Evolutionary conservation across 2,797 vertebrate species (phyloP).

Genomic region (Vultur gryphus): DNA sequence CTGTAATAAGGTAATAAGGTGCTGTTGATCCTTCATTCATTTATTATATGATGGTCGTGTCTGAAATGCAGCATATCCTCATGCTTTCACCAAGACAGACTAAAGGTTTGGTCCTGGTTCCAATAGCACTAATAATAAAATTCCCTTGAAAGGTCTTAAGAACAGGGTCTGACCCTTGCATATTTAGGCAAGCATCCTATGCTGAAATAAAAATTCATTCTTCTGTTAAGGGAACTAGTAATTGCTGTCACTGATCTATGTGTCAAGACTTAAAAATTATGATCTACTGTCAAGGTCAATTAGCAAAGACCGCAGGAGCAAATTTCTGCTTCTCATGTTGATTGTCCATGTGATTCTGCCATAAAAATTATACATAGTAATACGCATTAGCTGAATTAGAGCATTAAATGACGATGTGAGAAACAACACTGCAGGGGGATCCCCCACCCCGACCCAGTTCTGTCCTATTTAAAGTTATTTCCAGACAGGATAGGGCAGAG

Average conservation of each 20-base stretch:
- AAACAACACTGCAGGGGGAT: background rate
- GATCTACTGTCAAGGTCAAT: background rate
- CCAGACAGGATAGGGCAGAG: background rate
- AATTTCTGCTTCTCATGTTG: background rate
- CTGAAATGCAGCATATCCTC: background rate
- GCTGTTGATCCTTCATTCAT: background rate
- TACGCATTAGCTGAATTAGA: background rate
- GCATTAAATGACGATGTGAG: background rate
- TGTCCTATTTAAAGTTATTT: background rate
- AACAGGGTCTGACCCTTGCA: background rate
- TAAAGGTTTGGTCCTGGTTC: background rate
- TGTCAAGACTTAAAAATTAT: background rate
- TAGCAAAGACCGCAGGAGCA: background rate
- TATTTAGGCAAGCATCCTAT: background rate
- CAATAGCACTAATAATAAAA: background rate
- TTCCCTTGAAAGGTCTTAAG: background rate
- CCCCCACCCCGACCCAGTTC: background rate
- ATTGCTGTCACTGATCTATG: background rate
- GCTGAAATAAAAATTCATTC: background rate
- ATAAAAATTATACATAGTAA: background rate
- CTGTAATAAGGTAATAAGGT: background rate
- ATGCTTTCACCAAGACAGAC: background rate
- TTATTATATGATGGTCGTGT: background rate
- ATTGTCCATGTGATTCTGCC: background rate
- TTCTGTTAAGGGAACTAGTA: background rate